Percentiles rank a stretch among this genome's conserved stretches.
Conservation (phyloP, 2,113 vertebrate species). For the Bubo scandiacus region DNA sequence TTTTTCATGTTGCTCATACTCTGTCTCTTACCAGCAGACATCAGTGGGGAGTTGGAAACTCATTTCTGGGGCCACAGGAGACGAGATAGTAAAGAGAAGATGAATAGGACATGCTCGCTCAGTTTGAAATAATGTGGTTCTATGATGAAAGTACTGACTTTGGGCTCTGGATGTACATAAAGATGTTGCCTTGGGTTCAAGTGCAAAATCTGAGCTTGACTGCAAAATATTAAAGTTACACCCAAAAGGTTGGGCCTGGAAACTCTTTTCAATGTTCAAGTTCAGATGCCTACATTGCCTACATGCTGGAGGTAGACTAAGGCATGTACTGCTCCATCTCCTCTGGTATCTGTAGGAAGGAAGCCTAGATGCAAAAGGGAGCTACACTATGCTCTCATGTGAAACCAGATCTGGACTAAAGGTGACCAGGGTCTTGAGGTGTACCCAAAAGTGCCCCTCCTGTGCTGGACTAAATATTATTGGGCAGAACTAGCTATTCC, state of each 20-base stretch:
- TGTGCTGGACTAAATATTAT: neutral
- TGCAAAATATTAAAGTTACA: neutral
- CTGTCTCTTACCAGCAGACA: neutral
- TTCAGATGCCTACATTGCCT: neutral
- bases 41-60: neutral
- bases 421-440: neutral
- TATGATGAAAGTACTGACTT: neutral
- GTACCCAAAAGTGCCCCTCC: neutral
- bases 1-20: neutral
- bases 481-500: neutral
- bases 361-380: neutral
- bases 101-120: neutral
- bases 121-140: neutral
- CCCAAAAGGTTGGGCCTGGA: neutral
- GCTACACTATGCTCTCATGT: neutral
- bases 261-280: neutral
- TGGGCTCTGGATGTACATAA: neutral
- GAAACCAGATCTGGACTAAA: neutral
- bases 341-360: neutral
- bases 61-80: neutral
- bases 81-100: neutral
- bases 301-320: neutral
- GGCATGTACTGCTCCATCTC: neutral
- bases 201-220: neutral
- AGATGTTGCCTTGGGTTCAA: neutral